Percentiles rank a stretch among this genome's conserved stretches.
phyloP scores from a whole-genome alignment of 1,140 invertebrate genomes.

The Drosophila yakuba region DNA sequence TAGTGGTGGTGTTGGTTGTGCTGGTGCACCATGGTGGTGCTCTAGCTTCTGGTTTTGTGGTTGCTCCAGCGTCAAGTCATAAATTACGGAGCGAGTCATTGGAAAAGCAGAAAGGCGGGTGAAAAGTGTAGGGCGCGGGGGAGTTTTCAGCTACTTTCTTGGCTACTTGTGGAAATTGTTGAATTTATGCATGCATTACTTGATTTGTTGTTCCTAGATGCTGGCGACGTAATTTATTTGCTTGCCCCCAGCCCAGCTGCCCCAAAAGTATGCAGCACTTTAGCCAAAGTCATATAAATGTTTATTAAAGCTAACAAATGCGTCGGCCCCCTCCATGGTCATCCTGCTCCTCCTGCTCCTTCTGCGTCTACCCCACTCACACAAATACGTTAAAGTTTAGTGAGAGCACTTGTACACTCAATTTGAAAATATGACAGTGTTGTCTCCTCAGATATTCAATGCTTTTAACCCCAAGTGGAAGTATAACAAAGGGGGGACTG shows the following conservation, averaged over 20 bases:
- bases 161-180: conserved; percentile 72
- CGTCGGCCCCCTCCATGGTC: conserved; percentile 17
- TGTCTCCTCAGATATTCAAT: conserved; percentile 78
- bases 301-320: conserved; percentile 80
- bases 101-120: conserved; percentile 67
- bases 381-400: conserved; percentile 20
- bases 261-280: conserved; percentile 49
- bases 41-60: conserved; percentile 50
- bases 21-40: conserved; percentile 4
- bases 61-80: conserved; percentile 69
- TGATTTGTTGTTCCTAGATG: conserved; percentile 73
- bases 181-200: conserved; percentile 81
- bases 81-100: conserved; percentile 79
- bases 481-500: conserved; percentile 31
- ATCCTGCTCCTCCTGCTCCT: too few species aligned
- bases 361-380: neutral
- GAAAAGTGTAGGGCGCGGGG: conserved; percentile 5
- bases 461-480: conserved; percentile 68
- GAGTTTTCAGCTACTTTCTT: conserved; percentile 63
- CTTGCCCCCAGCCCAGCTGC: conserved; percentile 23
- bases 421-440: conserved; percentile 82
- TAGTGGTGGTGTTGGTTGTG: conserved; percentile 13
- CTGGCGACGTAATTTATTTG: conserved; percentile 73
- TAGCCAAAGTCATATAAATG: conserved; percentile 73
- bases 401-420: conserved; percentile 66